A percentile compares a stretch with the other conserved stretches of the same genome.
Conservation (phyloP, 2,113 vertebrate genomes). For the Bucco capensis region DNA sequence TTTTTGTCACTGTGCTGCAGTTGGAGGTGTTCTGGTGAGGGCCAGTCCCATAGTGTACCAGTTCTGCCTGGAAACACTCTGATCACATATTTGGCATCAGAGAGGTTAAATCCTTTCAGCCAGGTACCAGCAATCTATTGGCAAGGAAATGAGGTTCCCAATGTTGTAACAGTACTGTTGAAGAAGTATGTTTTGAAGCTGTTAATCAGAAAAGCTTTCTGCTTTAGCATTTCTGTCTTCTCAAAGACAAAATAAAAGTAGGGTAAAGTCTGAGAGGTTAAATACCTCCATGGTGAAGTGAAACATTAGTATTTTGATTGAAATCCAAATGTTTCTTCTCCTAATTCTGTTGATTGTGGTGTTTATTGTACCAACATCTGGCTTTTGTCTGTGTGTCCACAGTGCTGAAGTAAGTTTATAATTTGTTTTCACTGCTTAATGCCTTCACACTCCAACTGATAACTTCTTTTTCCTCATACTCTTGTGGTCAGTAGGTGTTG, state of each 20-base stretch:
- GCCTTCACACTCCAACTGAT: background rate
- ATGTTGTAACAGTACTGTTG: background rate
- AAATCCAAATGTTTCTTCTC: background rate
- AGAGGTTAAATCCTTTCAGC: background rate
- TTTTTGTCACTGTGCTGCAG: fast-evolving
- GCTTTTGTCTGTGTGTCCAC: slow-evolving; percentile 6
- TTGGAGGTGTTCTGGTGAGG: background rate
- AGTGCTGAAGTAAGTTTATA: background rate
- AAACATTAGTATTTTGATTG: background rate
- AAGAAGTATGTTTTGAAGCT: background rate
- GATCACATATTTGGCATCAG: fast-evolving
- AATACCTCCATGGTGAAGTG: background rate
- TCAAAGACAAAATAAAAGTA: background rate
- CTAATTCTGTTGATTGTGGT: background rate
- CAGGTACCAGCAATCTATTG: background rate
- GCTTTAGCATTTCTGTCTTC: background rate
- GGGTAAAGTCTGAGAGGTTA: background rate
- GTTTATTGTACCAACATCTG: slow-evolving; percentile 32
- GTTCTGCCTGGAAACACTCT: background rate
- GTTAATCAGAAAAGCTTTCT: background rate
- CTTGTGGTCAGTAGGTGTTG: background rate
- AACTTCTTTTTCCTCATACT: background rate
- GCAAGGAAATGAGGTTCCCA: slow-evolving; percentile 1
- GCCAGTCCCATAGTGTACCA: fast-evolving
- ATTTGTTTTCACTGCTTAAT: slow-evolving; percentile 12